Evolutionary conservation across 2,888 invertebrate species (phyloP).

Genomic region (Proisotoma minuta): DNA sequence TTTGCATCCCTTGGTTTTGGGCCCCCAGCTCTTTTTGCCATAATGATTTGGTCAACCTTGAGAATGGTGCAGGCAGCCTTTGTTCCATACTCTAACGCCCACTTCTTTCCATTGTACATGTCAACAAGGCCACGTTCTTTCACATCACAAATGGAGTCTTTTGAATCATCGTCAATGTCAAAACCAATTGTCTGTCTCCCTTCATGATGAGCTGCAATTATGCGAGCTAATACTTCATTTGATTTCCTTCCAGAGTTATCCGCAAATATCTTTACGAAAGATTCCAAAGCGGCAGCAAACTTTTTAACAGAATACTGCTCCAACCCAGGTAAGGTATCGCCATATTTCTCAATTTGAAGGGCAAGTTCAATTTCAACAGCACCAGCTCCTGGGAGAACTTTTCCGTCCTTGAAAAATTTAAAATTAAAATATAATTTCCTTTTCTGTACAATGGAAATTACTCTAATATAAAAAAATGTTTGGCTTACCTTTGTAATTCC

Average conservation of each 20-base stretch:
- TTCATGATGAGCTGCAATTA: slow-evolving; percentile 89
- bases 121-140: slow-evolving; percentile 74
- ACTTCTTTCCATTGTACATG: slow-evolving; percentile 77
- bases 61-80: slow-evolving; percentile 87
- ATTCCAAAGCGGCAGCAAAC: slow-evolving; percentile 83
- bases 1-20: slow-evolving; percentile 70
- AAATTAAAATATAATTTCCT: too few relatives aligned
- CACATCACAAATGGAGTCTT: slow-evolving; percentile 67
- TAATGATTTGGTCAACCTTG: slow-evolving; percentile 94
- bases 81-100: slow-evolving; percentile 94
- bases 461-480: neutral
- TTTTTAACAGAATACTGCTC: slow-evolving; percentile 96
- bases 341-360: slow-evolving; percentile 75
- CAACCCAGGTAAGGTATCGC: slow-evolving; percentile 86
- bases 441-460: neutral
- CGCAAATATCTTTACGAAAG: slow-evolving; percentile 84
- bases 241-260: slow-evolving; percentile 90
- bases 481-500: slow-evolving; percentile 62
- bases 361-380: slow-evolving; percentile 93
- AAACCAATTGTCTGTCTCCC: slow-evolving; percentile 77
- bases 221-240: slow-evolving; percentile 77
- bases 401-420: slow-evolving; percentile 52
- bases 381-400: slow-evolving; percentile 86
- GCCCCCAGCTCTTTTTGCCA: slow-evolving; percentile 95
- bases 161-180: slow-evolving; percentile 73